Evolutionary conservation across 2,888 invertebrate genomes (phyloP), one percentile per base, ranked within the genome.

Genomic region (Ochlodes sylvanus): DNA sequence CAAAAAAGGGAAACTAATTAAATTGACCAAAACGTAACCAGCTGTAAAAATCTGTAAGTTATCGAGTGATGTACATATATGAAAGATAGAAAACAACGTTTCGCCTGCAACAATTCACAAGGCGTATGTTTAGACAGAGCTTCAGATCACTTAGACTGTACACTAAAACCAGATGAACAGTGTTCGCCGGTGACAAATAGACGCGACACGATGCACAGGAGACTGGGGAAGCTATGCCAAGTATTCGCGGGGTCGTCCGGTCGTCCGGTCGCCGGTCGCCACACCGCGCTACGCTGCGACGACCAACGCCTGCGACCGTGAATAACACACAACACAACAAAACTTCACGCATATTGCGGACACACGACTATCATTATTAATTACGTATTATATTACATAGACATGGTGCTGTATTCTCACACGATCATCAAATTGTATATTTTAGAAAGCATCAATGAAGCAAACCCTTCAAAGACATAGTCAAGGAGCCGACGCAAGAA

Each of bases 211-310:
- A 14, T 52, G 21, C 21, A 19, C 21, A 12, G 52, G 21, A 52
- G 21, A 21, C 21, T 21, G 52, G 21, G 52, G 52, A 52, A 52
- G 52, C 52, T 47, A 21, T 52, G 19, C 52, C 52, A 52, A 52
- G 7, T 52, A 52, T 52, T 19, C 52, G 14, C 4, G 21, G 50
- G 14, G 52, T 52, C 38, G 38, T 27, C 38, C 1, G 12, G 38
- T 34, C n/a, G n/a, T n/a, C n/a, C n/a, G n/a, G 34, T 34, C 34
- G 7, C 7, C 6, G 34, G n/a, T 27, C 27, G 27, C 27, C 47
- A 2, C 17, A 0, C n/a, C 19, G 12, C 44, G 44, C 52, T 21
- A 21, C 52, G 52, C 44, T 15, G 6, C 44, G n/a, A n/a, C n/a
- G n/a, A n/a, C n/a, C n/a, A n/a, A n/a, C n/a, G n/a, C n/a, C n/a